Evolutionary conservation across 2,113 vertebrate genomes (phyloP).

Genomic region (Antechinus stuartii): DNA sequence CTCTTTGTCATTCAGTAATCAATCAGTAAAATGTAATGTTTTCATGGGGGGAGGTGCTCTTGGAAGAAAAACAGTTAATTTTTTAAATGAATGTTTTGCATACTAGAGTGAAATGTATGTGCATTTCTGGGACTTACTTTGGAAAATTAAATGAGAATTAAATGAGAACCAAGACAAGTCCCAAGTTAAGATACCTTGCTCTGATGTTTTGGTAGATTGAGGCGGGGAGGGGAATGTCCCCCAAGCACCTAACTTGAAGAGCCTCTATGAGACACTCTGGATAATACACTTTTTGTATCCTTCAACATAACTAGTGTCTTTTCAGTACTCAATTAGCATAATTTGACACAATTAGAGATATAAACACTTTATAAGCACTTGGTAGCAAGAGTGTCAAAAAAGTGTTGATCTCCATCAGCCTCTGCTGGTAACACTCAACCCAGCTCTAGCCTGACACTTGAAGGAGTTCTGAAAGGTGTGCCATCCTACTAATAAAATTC

Average conservation of each 20-base stretch:
- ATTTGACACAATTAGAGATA: constrained; percentile 84
- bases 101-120: constrained; percentile 76
- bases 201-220: constrained; percentile 72
- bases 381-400: constrained; percentile 81
- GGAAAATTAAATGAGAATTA: constrained; percentile 83
- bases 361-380: constrained; percentile 86
- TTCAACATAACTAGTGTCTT: constrained; percentile 83
- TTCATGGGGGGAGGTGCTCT: background rate
- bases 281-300: constrained; percentile 84
- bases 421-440: constrained; percentile 74
- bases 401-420: constrained; percentile 81
- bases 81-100: constrained; percentile 54
- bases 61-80: background rate
- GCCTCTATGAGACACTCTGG: constrained; percentile 80
- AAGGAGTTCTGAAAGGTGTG: constrained; percentile 73
- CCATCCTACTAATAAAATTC: constrained; percentile 67
- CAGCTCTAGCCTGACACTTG: constrained; percentile 73
- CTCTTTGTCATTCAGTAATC: background rate
- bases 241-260: constrained; percentile 79
- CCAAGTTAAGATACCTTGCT: constrained; percentile 79
- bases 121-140: constrained; percentile 77
- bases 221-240: constrained; percentile 75
- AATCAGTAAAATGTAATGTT: background rate
- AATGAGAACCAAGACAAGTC: constrained; percentile 80
- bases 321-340: constrained; percentile 84